Conservation (phyloP, 2,888 invertebrate genomes). For the Phragmatobia fuliginosa region DNA sequence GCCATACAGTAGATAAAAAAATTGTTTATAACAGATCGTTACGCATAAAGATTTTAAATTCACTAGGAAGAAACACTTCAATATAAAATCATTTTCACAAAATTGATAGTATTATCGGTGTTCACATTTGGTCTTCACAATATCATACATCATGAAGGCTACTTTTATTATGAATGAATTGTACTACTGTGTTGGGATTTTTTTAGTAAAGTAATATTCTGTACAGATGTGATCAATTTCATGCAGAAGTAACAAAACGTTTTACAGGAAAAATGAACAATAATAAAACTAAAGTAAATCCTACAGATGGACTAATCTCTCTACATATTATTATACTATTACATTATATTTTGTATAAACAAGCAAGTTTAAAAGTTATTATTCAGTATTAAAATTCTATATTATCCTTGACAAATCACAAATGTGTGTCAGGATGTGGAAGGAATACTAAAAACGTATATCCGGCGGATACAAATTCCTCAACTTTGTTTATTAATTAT, state of each 20-base stretch:
- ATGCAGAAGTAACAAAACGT: constrained; percentile 18
- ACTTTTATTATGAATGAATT: neutral
- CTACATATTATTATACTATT: neutral
- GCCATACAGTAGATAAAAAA: constrained; percentile 34
- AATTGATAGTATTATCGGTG: neutral
- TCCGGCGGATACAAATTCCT: constrained; percentile 34
- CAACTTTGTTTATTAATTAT: neutral
- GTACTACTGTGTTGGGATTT: constrained; percentile 23
- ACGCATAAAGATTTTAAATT: neutral
- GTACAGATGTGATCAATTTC: constrained; percentile 6
- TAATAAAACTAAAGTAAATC: neutral
- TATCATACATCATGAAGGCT: neutral
- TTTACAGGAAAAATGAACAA: neutral
- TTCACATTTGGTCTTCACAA: neutral
- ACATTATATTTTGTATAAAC: neutral
- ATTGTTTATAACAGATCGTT: too few relatives aligned
- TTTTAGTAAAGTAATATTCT: constrained; percentile 18
- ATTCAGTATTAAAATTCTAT: neutral
- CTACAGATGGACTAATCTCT: accelerated
- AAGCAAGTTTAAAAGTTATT: neutral
- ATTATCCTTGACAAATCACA: neutral
- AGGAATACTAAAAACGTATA: constrained; percentile 9
- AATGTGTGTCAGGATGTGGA: too few relatives aligned
- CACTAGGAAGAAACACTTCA: neutral
- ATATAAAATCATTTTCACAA: neutral